Conservation (phyloP, 2,888 invertebrate species). For the Dorcus parallelipipedus region DNA sequence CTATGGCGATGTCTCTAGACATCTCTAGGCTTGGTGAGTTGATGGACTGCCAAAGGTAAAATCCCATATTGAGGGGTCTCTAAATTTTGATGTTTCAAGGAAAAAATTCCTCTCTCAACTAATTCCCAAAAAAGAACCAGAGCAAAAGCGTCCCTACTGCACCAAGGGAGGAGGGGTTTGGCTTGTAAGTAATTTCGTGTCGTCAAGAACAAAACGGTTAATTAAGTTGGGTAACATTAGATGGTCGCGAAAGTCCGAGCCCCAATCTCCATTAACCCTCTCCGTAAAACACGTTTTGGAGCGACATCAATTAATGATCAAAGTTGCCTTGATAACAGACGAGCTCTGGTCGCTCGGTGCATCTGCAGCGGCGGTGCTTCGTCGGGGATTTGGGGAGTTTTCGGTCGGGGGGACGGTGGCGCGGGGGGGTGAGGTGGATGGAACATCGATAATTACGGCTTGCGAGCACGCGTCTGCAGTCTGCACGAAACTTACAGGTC, state of each 20-base stretch:
- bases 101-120: too few relatives aligned
- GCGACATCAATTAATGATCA: conserved; percentile 37
- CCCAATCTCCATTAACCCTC: conserved; percentile 31
- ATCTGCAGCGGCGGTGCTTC: conserved; percentile 15
- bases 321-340: conserved; percentile 35
- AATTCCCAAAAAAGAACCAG: too few relatives aligned
- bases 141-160: too few relatives aligned
- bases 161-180: neutral
- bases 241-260: conserved; percentile 24
- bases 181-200: neutral
- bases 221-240: conserved; percentile 31
- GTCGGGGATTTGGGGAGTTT: conserved; percentile 12
- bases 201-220: conserved; percentile 26
- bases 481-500: conserved; percentile 25
- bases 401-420: conserved; percentile 5
- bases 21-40: too few relatives aligned
- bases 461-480: conserved; percentile 30
- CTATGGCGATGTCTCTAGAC: too few relatives aligned
- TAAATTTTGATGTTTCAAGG: too few relatives aligned
- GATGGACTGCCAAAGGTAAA: too few relatives aligned
- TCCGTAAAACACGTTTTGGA: conserved; percentile 31
- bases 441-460: conserved; percentile 35
- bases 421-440: conserved; percentile 19
- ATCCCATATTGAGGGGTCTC: too few relatives aligned
- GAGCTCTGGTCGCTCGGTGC: conserved; percentile 23